phyloP scores from a whole-genome alignment of 2,888 invertebrate genomes.

The Bimastos eiseni region DNA sequence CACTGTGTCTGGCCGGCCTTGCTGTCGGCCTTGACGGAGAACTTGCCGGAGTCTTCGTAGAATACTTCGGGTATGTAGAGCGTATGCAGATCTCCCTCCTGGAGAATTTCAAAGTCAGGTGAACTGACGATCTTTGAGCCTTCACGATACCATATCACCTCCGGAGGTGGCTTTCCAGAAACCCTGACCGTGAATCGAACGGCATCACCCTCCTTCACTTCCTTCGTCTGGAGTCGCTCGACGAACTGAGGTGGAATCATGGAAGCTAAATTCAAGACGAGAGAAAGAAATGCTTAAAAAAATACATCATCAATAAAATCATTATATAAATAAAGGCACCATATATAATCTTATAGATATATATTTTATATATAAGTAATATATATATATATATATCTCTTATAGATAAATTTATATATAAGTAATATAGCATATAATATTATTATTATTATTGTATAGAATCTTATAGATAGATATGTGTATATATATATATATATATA shows the following conservation, averaged over 20 bases:
- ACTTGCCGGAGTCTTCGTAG: conserved; percentile 63
- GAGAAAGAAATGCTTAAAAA: background rate
- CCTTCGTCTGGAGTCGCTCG: conserved; percentile 76
- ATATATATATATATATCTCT: too few species aligned
- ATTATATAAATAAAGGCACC: background rate
- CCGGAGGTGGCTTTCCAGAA: conserved; percentile 56
- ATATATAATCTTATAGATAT: background rate
- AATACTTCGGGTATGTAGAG: conserved; percentile 73
- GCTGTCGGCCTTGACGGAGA: conserved; percentile 59
- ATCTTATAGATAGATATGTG: background rate
- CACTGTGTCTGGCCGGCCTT: conserved; percentile 67
- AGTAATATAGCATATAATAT: too few species aligned
- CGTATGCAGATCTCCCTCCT: conserved; percentile 71
- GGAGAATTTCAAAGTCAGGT: conserved; percentile 56
- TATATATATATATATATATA: conserved; percentile 6
- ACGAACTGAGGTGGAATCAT: conserved; percentile 81
- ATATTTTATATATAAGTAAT: too few species aligned
- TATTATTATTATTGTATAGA: background rate
- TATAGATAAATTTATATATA: background rate
- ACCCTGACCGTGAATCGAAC: conserved; percentile 58
- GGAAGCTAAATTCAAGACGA: conserved; percentile 68
- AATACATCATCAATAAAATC: background rate
- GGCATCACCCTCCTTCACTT: conserved; percentile 62
- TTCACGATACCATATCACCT: conserved; percentile 60
- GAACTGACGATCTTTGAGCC: conserved; percentile 62